These are phyloP conservation scores for Crocuta crocuta DNA, from an alignment of 2,113 vertebrate genomes.

Conservation along the genomic window DNA sequence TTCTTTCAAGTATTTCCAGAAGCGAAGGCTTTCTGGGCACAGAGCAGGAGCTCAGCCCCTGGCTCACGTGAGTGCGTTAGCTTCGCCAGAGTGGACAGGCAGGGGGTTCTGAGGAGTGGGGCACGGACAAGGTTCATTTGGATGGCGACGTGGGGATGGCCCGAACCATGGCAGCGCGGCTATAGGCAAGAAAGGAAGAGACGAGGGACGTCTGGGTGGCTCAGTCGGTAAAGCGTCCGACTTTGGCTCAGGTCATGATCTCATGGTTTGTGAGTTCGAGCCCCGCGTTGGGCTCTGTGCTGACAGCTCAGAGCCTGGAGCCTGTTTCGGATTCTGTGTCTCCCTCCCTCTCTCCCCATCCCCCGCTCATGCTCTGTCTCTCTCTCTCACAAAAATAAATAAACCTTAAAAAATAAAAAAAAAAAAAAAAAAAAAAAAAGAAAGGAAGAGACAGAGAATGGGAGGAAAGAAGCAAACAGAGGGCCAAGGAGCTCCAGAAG, in stretches of 20 bases:
- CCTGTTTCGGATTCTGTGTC: too few species aligned
- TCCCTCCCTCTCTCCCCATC: too few species aligned
- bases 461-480: neutral
- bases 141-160: neutral
- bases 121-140: neutral
- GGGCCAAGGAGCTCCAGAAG: neutral
- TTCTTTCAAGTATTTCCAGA: neutral
- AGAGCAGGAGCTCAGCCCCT: neutral
- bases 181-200: neutral
- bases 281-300: too few species aligned
- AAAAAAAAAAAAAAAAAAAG: too few species aligned
- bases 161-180: neutral
- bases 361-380: too few species aligned
- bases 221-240: too few species aligned
- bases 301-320: too few species aligned
- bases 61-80: accelerated
- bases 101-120: neutral
- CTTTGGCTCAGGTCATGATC: too few species aligned
- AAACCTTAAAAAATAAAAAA: too few species aligned
- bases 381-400: too few species aligned
- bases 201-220: too few species aligned
- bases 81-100: neutral
- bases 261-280: too few species aligned
- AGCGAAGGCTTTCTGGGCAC: neutral
- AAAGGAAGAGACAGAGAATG: neutral